Percentiles rank a stretch among this genome's conserved stretches.
Conservation (phyloP, 2,113 vertebrate genomes). For the Illadopsis cleaveri region DNA sequence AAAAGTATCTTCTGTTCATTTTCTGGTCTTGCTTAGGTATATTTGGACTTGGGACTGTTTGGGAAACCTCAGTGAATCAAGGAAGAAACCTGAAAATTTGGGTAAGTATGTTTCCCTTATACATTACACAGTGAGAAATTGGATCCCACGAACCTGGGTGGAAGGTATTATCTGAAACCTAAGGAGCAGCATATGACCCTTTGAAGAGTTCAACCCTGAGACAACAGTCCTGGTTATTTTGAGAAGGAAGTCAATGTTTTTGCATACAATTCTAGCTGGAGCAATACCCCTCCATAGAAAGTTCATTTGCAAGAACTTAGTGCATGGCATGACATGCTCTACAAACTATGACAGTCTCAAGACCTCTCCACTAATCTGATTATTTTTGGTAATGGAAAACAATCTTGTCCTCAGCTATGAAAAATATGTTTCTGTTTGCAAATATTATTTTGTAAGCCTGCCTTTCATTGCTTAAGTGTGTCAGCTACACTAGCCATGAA, state of each 20-base stretch:
- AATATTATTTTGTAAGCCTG: neutral
- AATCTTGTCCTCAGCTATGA: neutral
- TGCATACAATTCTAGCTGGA: neutral
- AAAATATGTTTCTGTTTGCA: neutral
- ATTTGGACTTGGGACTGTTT: neutral
- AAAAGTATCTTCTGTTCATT: neutral
- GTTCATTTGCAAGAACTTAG: neutral
- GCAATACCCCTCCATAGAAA: neutral
- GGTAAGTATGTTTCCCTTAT: neutral
- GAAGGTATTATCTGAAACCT: neutral
- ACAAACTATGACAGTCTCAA: neutral
- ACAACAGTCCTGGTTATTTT: neutral
- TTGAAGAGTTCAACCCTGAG: neutral
- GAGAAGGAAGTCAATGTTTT: neutral
- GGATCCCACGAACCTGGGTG: rapidly evolving
- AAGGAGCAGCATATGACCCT: neutral
- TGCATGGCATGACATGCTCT: neutral
- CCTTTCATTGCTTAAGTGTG: neutral
- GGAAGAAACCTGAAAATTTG: neutral
- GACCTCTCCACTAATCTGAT: neutral
- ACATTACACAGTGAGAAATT: neutral
- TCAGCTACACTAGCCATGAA: neutral
- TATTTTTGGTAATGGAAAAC: neutral
- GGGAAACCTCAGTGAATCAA: neutral
- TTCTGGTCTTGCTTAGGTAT: neutral